Base-by-base conservation (phyloP, 2,888 invertebrate species). In the Phengaris alcon region DNA sequence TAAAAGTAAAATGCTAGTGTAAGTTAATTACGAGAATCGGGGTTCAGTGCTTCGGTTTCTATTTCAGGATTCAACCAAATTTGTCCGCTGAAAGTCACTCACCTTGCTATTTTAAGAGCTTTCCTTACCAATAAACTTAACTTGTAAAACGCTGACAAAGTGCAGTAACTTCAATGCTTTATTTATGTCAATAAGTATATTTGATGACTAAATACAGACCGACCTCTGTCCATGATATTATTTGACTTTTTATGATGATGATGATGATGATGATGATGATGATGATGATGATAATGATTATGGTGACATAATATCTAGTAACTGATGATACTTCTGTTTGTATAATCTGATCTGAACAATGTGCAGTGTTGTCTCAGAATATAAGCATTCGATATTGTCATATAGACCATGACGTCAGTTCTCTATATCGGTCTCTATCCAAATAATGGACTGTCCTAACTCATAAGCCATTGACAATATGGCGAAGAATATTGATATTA, bases 401-500 rank as follows among this genome's bases (percentile, higher is more conserved):
- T 35, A 6, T 6, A 44, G 6, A 64, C 48, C 69, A 48, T 69
- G 69, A 69, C 69, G 69, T 69, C 69, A 46, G 3, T 35, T 35
- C n/a, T 6, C 51, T 72, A 72, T 52, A 72, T 22, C 72, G n/a
- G 69, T 46, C 48, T 12, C 51, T 51, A 22, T 59, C 59, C 70
- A 70, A 70, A 70, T 70, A 70, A 70, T 22, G 15, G 12, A 51
- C 64, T 64, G 35, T 64, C 70, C 52, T 70, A 22, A 51, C 52
- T 64, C 70, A 70, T 70, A 22, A 51, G 70, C 15, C 70, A 52
- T 64, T 54, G 52, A 70, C 70, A 70, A 70, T 51, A 70, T 52
- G 52, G 70, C 72, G 52, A 6, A 15, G 12, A 52, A 70, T 70
- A 51, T 70, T 13, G 7, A 64, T 64, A 12, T 10, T 22, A 22